Base-by-base conservation (phyloP, 2,113 vertebrate species). In the Panthera uncia region DNA sequence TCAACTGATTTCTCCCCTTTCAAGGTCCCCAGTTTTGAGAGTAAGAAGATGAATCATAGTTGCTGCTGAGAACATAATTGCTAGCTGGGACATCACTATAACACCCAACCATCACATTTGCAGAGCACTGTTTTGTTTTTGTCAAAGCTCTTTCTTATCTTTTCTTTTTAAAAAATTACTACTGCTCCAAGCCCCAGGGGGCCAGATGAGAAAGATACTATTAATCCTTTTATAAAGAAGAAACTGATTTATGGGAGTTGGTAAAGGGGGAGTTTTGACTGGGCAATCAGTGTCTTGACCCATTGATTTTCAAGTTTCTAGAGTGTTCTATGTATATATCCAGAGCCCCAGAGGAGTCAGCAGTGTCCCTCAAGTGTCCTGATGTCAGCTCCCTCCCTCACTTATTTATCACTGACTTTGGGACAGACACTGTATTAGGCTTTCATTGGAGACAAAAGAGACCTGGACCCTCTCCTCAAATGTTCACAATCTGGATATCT, bases 101-200 rank as follows among this genome's bases (percentile, higher is more conserved):
- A 89, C 80, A 97, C 71, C 95, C 95, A 87, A 89, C 91, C 95
- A 94, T 97, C 93, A 97, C 93, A 95, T 96, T 97, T 97, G 48
- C 91, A 92, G 88, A 92, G 79, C 6, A 5, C 27, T 95, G 50
- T 92, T 71, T 93, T 97, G 85, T 96, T 98, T 97, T 94, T 97
- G 41, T 97, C 89, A 94, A 88, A 91, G 69, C 57, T 91, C 27
- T 97, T 96, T 94, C 82, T 50, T 90, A 94, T 95, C 15, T 25
- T 57, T 81, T 73, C 38, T 84, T 82, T 84, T 94, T 88, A 41
- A 61, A 81, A 90, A 16, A 81, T 33, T 91, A 68, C 41, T 95
- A 71, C 66, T 95, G 80, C 66, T 73, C 38, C 25, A 89, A 93
- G 74, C 73, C 63, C n/a, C 69, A 97, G 71, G 52, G 73, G 95